Evolutionary conservation across 2,113 vertebrate genomes (phyloP).

Genomic region (Solenodon paradoxus): DNA sequence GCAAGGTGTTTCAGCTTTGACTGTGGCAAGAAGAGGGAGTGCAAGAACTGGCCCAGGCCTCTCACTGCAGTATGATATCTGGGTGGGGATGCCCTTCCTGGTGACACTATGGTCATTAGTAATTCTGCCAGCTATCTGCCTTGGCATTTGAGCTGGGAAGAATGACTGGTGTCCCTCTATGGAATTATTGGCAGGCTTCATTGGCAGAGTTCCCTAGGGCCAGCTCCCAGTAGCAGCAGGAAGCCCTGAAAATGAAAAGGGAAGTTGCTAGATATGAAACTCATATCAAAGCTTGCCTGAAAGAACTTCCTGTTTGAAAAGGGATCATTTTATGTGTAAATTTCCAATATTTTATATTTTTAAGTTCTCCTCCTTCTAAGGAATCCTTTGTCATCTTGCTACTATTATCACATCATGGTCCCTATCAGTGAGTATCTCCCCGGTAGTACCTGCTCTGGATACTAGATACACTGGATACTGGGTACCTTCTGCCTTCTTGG

Average conservation of each 20-base stretch:
- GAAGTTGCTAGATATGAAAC: background rate
- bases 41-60: constrained; percentile 27
- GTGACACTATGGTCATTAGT: background rate
- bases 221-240: background rate
- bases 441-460: background rate
- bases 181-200: background rate
- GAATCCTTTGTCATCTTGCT: background rate
- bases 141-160: background rate
- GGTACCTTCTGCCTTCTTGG: background rate
- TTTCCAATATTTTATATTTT: background rate
- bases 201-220: background rate
- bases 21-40: background rate
- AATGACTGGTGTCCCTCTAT: background rate
- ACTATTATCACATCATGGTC: background rate
- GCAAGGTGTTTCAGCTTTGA: constrained; percentile 26
- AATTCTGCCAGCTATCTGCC: background rate
- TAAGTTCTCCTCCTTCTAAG: background rate
- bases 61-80: background rate
- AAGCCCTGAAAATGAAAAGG: background rate
- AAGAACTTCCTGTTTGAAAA: constrained; percentile 26
- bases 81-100: background rate
- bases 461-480: too few species aligned
- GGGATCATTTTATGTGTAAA: background rate
- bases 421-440: background rate
- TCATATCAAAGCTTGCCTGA: background rate